Evolutionary conservation across 2,888 invertebrate genomes (phyloP).

Genomic region (Leptinotarsa haldemani): DNA sequence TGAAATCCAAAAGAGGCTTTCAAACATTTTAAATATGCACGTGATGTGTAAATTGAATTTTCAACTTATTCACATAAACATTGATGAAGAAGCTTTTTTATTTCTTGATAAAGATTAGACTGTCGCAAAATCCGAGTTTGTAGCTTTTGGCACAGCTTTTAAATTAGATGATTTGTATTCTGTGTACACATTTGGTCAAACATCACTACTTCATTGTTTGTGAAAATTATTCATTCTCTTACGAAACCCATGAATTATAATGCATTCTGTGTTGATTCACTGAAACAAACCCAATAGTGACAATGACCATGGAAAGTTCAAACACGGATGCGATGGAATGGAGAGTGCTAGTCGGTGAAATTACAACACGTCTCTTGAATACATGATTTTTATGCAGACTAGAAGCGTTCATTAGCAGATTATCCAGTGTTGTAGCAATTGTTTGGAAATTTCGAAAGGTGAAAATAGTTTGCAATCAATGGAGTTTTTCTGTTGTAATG

Average conservation of each 20-base stretch:
- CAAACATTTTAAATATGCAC: too few relatives aligned
- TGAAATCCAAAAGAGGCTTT: too few relatives aligned
- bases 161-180: not conserved
- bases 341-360: conserved; percentile 22
- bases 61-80: too few relatives aligned
- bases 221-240: conserved; percentile 4
- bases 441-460: too few relatives aligned
- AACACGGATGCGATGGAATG: conserved; percentile 24
- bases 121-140: not conserved
- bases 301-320: conserved; percentile 34
- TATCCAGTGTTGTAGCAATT: not conserved
- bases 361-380: conserved; percentile 13
- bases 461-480: too few relatives aligned
- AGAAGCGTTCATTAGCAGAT: conserved; percentile 11
- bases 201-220: not conserved
- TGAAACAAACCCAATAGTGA: conserved; percentile 3
- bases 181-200: not conserved
- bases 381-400: conserved; percentile 17
- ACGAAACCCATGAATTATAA: conserved; percentile 4
- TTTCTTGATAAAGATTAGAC: too few relatives aligned
- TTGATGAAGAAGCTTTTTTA: too few relatives aligned
- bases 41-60: too few relatives aligned
- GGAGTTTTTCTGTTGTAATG: too few relatives aligned
- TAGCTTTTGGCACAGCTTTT: not conserved
- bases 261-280: not conserved